These are phyloP conservation scores for Lacanobia oleracea DNA, from an alignment of 2,888 invertebrate species.

Conservation along the genomic window DNA sequence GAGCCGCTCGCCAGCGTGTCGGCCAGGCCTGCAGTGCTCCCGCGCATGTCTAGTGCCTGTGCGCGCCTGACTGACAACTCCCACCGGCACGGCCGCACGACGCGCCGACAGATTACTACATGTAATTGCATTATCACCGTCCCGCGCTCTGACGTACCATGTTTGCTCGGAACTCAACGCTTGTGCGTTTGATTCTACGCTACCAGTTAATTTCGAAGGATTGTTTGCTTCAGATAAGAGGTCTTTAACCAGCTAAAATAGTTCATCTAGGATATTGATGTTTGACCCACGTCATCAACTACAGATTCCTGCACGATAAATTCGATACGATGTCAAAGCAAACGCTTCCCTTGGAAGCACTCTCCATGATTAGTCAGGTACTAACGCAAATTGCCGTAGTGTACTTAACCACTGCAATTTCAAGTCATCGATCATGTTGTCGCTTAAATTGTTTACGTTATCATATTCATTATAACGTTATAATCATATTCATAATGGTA, in stretches of 20 bases:
- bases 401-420: background rate
- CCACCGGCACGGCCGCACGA: slow-evolving; percentile 73
- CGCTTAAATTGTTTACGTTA: slow-evolving; percentile 28
- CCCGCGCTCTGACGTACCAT: slow-evolving; percentile 77
- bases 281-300: background rate
- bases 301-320: background rate
- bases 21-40: slow-evolving; percentile 92
- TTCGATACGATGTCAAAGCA: background rate
- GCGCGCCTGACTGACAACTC: slow-evolving; percentile 75
- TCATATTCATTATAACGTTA: background rate
- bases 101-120: slow-evolving; percentile 78
- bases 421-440: slow-evolving; percentile 16
- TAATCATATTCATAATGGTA: background rate
- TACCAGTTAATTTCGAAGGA: slow-evolving; percentile 42
- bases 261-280: slow-evolving; percentile 12
- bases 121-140: slow-evolving; percentile 88
- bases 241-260: slow-evolving; percentile 46
- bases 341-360: background rate
- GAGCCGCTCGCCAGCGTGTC: slow-evolving; percentile 91
- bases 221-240: slow-evolving; percentile 49
- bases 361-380: slow-evolving; percentile 5
- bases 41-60: slow-evolving; percentile 89
- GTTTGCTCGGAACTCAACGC: slow-evolving; percentile 55
- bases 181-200: slow-evolving; percentile 53
- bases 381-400: background rate